phyloP scores from a whole-genome alignment of 2,113 vertebrate genomes.

The Pollimyrus isidori region DNA sequence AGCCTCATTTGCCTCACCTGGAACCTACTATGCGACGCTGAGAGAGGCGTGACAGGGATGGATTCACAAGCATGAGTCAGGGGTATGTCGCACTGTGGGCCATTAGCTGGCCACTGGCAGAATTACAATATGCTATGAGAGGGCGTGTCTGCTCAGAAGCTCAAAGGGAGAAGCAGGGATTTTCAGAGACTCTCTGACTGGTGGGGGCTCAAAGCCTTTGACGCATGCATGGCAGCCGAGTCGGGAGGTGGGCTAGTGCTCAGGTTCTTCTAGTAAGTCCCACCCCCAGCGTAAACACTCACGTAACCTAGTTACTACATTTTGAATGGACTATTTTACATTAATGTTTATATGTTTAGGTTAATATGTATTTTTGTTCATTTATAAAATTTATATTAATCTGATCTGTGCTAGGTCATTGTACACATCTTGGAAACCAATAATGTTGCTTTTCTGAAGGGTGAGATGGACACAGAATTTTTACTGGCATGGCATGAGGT shows the following conservation, averaged over 20 bases:
- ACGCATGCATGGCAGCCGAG: not conserved
- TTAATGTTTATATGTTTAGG: not conserved
- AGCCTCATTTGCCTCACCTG: not conserved
- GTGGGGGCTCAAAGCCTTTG: not conserved
- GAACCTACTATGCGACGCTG: not conserved
- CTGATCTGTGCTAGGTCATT: not conserved
- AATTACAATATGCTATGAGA: not conserved
- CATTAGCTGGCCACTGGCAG: not conserved
- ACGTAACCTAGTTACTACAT: not conserved
- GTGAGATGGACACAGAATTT: not conserved
- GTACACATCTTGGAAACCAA: not conserved
- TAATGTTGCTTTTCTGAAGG: not conserved
- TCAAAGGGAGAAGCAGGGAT: not conserved
- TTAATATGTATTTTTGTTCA: not conserved
- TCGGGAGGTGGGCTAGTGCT: not conserved
- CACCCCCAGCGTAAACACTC: not conserved
- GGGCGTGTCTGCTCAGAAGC: not conserved
- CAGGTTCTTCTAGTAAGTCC: not conserved
- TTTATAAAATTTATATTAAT: not conserved
- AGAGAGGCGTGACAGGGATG: not conserved
- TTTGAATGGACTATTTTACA: not conserved
- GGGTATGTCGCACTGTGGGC: not conserved
- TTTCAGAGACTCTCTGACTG: not conserved
- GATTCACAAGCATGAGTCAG: not conserved
- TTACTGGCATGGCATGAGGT: not conserved